Conservation (phyloP, 2,797 vertebrate genomes). For the Catharus ustulatus region DNA sequence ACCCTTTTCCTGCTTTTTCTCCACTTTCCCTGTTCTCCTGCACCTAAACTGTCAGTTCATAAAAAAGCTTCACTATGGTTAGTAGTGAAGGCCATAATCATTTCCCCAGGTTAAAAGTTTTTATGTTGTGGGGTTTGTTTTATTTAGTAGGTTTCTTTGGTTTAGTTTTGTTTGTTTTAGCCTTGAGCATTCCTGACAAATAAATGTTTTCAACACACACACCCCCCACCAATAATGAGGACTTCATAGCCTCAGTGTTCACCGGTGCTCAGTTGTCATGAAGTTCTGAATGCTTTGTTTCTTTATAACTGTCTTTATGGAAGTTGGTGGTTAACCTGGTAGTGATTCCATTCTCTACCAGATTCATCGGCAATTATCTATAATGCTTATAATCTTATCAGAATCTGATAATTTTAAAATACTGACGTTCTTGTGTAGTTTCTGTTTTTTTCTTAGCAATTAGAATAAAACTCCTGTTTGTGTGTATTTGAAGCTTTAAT, state of each 20-base stretch:
- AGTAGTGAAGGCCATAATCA: background rate
- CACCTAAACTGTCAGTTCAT: background rate
- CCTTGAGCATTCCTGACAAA: background rate
- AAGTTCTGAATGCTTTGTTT: background rate
- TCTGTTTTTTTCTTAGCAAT: background rate
- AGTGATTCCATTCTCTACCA: background rate
- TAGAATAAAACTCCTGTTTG: background rate
- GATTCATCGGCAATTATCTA: background rate
- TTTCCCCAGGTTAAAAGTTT: background rate
- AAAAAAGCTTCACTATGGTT: background rate
- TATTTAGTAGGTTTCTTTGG: background rate
- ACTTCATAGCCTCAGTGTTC: background rate
- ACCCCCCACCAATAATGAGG: background rate
- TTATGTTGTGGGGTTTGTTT: background rate
- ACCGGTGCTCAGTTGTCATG: background rate
- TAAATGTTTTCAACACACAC: background rate
- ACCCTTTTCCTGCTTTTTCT: background rate
- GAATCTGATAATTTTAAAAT: background rate
- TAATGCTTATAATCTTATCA: background rate
- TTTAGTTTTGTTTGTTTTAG: background rate
- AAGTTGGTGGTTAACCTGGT: background rate
- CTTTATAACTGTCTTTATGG: background rate
- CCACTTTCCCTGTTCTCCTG: background rate
- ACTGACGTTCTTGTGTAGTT: background rate
- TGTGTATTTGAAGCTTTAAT: background rate